phyloP scores from a whole-genome alignment of 2,888 invertebrate genomes.

The Agrilus biguttatus region DNA sequence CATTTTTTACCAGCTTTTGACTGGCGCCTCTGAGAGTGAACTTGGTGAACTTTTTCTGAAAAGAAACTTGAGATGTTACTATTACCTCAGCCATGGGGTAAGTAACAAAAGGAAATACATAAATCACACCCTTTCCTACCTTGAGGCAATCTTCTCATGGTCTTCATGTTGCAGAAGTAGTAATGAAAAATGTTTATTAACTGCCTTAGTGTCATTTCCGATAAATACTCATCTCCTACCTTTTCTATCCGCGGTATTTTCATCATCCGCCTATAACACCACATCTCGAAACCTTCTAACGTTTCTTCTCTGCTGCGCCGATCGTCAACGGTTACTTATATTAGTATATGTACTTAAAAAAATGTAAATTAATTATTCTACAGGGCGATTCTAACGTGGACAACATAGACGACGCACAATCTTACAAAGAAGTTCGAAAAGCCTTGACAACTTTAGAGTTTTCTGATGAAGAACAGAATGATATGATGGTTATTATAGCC shows the following conservation, averaged over 20 bases:
- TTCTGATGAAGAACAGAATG: slow-evolving; percentile 50
- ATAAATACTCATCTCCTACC: background rate
- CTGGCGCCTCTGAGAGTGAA: slow-evolving; percentile 53
- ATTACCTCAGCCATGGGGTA: slow-evolving; percentile 66
- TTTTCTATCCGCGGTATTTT: too few species aligned
- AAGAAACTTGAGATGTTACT: slow-evolving; percentile 54
- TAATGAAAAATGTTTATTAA: too few species aligned
- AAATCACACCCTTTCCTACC: too few species aligned
- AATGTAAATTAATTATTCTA: slow-evolving; percentile 6
- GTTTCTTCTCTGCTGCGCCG: too few species aligned
- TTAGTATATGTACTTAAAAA: too few species aligned
- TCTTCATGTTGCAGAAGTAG: too few species aligned
- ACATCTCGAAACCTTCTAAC: too few species aligned
- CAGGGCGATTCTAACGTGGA: slow-evolving; percentile 33
- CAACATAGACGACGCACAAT: slow-evolving; percentile 46
- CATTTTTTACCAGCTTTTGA: slow-evolving; percentile 77
- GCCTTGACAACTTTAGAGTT: slow-evolving; percentile 73
- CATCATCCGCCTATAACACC: too few species aligned
- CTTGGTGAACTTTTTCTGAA: slow-evolving; percentile 52
- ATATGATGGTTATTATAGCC: slow-evolving; percentile 70
- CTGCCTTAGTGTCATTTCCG: too few species aligned
- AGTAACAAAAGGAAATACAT: slow-evolving; percentile 19
- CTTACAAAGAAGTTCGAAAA: slow-evolving; percentile 52
- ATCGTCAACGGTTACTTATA: too few species aligned
- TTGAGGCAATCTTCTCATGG: too few species aligned